Percentiles rank a stretch among this genome's conserved stretches.
phyloP scores from a whole-genome alignment of 2,888 invertebrate genomes.

The Brassicogethes aeneus region DNA sequence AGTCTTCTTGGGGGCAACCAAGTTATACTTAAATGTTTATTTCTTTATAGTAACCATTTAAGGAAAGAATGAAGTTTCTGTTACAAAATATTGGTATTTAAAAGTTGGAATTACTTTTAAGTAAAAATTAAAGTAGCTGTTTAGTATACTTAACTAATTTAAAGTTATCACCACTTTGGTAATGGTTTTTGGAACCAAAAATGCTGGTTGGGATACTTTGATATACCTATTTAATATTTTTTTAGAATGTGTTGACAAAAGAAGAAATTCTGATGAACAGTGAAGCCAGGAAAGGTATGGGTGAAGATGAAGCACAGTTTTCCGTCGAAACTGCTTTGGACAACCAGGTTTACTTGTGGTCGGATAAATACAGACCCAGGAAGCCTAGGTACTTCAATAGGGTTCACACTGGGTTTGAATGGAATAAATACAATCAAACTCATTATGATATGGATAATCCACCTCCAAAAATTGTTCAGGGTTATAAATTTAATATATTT shows the following conservation, averaged over 20 bases:
- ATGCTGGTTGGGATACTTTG: slow-evolving; percentile 8
- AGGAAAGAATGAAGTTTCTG: no score
- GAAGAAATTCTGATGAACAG: slow-evolving; percentile 61
- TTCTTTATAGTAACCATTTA: slow-evolving; percentile 4
- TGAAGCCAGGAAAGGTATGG: slow-evolving; percentile 78
- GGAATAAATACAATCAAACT: slow-evolving; percentile 99
- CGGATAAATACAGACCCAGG: slow-evolving; percentile 94
- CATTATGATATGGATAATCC: slow-evolving; percentile 99
- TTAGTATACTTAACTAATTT: no score
- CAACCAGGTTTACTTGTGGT: slow-evolving; percentile 86
- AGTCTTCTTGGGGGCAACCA: no score
- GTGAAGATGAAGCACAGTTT: slow-evolving; percentile 81
- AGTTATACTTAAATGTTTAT: no score
- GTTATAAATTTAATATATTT: slow-evolving; percentile 99
- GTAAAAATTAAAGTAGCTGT: no score
- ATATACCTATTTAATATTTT: no score
- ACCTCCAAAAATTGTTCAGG: slow-evolving; percentile 99
- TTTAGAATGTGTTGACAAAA: slow-evolving; percentile 35
- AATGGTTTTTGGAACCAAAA: no score
- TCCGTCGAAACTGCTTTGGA: slow-evolving; percentile 83
- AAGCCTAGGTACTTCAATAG: slow-evolving; percentile 98
- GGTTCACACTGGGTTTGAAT: slow-evolving; percentile 95
- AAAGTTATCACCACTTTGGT: no score
- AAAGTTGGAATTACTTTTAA: no score
- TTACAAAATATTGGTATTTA: no score